Conservation (phyloP, 2,797 vertebrate genomes). For the Pangasius sanitwongsei region DNA sequence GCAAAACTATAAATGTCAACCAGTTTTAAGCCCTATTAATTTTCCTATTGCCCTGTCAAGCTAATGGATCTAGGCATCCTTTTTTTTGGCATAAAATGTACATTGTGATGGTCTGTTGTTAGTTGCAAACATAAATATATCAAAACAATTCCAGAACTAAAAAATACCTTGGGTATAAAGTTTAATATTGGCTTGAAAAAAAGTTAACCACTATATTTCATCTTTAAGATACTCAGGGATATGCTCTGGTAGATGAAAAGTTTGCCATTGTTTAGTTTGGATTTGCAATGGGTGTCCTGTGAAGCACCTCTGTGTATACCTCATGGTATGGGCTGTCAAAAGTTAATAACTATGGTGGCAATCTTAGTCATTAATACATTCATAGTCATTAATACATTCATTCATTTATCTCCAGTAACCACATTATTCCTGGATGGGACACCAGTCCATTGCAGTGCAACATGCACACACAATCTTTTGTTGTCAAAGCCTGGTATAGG, state of each 20-base stretch:
- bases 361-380: not conserved
- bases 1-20: no score
- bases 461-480: no score
- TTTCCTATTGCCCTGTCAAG: no score
- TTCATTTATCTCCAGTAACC: not conserved
- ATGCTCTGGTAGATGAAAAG: not conserved
- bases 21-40: no score
- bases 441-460: not conserved
- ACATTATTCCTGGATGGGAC: not conserved
- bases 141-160: not conserved
- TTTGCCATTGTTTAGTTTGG: no score
- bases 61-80: not conserved
- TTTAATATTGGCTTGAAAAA: no score
- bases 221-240: not conserved
- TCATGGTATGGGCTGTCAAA: not conserved
- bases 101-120: not conserved
- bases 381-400: no score
- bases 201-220: not conserved
- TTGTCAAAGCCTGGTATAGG: no score
- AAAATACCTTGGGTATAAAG: no score
- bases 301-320: not conserved
- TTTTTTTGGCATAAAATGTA: no score
- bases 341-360: not conserved
- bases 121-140: not conserved
- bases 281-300: no score